These are phyloP conservation scores for Matsumyia berberina DNA, from an alignment of 2,888 invertebrate species.

Conservation along the genomic window DNA sequence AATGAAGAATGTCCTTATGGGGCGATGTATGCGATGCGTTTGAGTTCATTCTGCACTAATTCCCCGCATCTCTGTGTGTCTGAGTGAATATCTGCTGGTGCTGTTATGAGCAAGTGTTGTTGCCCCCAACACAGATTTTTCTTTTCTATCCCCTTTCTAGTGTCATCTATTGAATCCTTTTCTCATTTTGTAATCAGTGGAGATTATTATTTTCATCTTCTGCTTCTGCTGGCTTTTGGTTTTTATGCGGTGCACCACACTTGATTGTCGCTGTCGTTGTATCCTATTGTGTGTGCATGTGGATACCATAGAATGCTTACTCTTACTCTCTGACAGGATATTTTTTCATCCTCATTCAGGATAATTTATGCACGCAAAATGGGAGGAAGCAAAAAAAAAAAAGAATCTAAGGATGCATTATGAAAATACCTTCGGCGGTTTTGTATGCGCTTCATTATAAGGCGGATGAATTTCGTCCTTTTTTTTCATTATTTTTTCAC, in stretches of 20 bases:
- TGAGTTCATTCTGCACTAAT: slow-evolving; percentile 70
- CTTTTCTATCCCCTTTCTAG: slow-evolving; percentile 64
- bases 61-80: slow-evolving; percentile 28
- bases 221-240: slow-evolving; percentile 40
- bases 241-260: slow-evolving; percentile 58
- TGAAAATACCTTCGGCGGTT: slow-evolving; percentile 69
- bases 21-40: slow-evolving; percentile 56
- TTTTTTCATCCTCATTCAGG: slow-evolving; percentile 43
- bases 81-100: slow-evolving; percentile 2
- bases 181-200: slow-evolving; percentile 75
- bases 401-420: slow-evolving; percentile 49
- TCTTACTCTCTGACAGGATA: slow-evolving; percentile 29
- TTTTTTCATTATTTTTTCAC: slow-evolving; percentile 37
- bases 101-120: slow-evolving; percentile 53
- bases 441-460: slow-evolving; percentile 64
- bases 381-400: slow-evolving; percentile 33
- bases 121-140: slow-evolving; percentile 44
- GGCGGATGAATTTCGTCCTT: slow-evolving; percentile 65
- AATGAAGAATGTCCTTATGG: slow-evolving; percentile 74
- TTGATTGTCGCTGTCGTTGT: slow-evolving; percentile 56
- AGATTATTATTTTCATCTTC: slow-evolving; percentile 74
- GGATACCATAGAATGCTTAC: slow-evolving; percentile 8
- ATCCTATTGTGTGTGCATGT: slow-evolving; percentile 15
- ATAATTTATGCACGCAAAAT: slow-evolving; percentile 70
- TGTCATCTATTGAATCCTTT: slow-evolving; percentile 75